Evolutionary conservation across 1,140 invertebrate genomes (phyloP).

Genomic region (Pemphigus obesinymphae): DNA sequence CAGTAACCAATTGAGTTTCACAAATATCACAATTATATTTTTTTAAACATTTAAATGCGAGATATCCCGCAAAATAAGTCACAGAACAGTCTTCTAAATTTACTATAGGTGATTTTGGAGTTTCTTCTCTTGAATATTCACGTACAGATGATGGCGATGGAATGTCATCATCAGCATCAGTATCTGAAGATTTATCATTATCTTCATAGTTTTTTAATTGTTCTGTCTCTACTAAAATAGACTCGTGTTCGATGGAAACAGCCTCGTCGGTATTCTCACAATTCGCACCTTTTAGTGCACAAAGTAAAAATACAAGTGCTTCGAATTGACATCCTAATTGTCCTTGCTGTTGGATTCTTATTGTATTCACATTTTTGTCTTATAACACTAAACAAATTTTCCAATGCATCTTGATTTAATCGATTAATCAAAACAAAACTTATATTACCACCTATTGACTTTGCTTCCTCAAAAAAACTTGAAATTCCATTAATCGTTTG

Average conservation of each 20-base stretch:
- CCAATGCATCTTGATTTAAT: neutral
- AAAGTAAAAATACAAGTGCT: constrained; percentile 4
- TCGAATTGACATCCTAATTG: constrained; percentile 11
- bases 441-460: neutral
- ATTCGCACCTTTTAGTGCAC: constrained; percentile 48
- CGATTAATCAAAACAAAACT: neutral
- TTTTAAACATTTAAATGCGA: neutral
- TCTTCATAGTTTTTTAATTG: neutral
- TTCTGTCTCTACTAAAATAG: neutral
- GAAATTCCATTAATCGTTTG: neutral
- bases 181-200: neutral
- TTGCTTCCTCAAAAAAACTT: neutral
- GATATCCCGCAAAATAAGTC: neutral
- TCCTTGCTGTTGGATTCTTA: constrained; percentile 22
- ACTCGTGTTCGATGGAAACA: neutral
- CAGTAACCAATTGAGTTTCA: neutral
- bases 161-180: neutral
- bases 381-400: neutral
- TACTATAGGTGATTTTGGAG: neutral
- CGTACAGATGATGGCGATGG: neutral
- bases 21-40: neutral
- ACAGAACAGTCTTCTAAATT: neutral
- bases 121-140: no score
- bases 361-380: constrained; percentile 18
- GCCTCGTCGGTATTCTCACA: constrained; percentile 60